Evolutionary conservation across 2,888 invertebrate genomes (phyloP), one percentile per base, ranked within the genome.

Genomic region (Amphipoea lucens): DNA sequence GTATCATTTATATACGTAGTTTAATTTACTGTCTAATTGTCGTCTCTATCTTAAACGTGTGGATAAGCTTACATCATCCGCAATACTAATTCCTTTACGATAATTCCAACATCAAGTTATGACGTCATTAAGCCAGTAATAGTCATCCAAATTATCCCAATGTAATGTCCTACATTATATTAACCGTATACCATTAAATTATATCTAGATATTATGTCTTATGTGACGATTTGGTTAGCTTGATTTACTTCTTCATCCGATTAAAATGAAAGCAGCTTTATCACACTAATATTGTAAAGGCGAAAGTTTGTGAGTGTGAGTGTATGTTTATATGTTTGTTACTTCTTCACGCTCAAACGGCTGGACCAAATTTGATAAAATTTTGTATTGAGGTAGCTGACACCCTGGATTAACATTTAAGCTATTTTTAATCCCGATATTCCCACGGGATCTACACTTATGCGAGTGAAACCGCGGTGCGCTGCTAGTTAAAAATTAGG

Each of bases 41-140:
- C 23, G 17, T 42, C 11, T 7, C 57, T 17, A 14, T 2, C 29
- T 11, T 17, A 74, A 3, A 23, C 5, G 20, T 45, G 6, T 54
- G 63, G 17, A 57, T 65, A 67, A 62, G 20, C 29, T 20, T 57
- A 54, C 4, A 66, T 42, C 14, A 67, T 68, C 36, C 62, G 6
- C 14, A 75, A 70, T 84, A 68, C 74, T 67, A 79, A 70, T 29
- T 75, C 79, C 60, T 79, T 82, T 65, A 79, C 57, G 67, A 76
- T 75, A 70, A 82, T 76, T 54, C 40, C 67, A 78, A 60, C 23
- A 74, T 54, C 45, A 65, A 76, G 17, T 82, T 79, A 86, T 72
- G 86, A 86, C 51, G 54, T 75, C 80, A 85, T 85, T 85, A 77
- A 74, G 67, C 60, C 57, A 51, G 62, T 86, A 68, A 83, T 62